phyloP scores from a whole-genome alignment of 2,888 invertebrate genomes.

The Sthenelais limicola region DNA sequence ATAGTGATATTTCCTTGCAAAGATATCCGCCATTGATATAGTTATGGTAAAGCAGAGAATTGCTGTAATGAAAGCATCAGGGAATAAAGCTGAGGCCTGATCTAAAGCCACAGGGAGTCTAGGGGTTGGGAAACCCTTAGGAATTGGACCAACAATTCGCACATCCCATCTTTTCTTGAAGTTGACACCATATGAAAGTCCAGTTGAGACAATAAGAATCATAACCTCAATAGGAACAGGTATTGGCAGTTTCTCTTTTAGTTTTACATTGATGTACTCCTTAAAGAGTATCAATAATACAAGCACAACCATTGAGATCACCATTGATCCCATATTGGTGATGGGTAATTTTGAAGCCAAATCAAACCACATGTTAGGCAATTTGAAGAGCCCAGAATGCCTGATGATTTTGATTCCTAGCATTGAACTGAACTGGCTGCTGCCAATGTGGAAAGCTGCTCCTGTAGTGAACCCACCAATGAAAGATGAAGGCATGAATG shows the following conservation, averaged over 20 bases:
- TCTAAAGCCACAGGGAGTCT: slow-evolving; percentile 61
- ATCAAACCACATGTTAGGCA: slow-evolving; percentile 64
- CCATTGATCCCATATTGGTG: slow-evolving; percentile 79
- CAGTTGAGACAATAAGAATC: slow-evolving; percentile 62
- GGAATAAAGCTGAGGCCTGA: slow-evolving; percentile 57
- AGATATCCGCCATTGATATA: slow-evolving; percentile 55
- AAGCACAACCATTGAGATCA: slow-evolving; percentile 79
- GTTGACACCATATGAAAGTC: slow-evolving; percentile 58
- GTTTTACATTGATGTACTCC: slow-evolving; percentile 64
- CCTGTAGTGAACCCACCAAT: slow-evolving; percentile 55
- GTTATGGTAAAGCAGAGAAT: slow-evolving; percentile 53
- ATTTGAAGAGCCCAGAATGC: slow-evolving; percentile 60
- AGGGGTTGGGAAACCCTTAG: slow-evolving; percentile 64
- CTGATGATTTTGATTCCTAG: slow-evolving; percentile 61
- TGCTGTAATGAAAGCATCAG: slow-evolving; percentile 53
- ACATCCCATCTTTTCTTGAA: slow-evolving; percentile 43
- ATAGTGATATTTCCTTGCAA: slow-evolving; percentile 53
- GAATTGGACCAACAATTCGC: slow-evolving; percentile 53
- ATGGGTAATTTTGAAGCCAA: slow-evolving; percentile 75
- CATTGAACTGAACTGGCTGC: slow-evolving; percentile 54
- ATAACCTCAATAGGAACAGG: slow-evolving; percentile 75
- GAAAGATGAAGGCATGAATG: slow-evolving; percentile 82
- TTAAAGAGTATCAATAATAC: slow-evolving; percentile 76
- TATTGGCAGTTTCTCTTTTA: slow-evolving; percentile 77
- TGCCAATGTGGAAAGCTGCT: slow-evolving; percentile 53